phyloP scores from a whole-genome alignment of 2,797 vertebrate genomes.

The Sebastes itinus region DNA sequence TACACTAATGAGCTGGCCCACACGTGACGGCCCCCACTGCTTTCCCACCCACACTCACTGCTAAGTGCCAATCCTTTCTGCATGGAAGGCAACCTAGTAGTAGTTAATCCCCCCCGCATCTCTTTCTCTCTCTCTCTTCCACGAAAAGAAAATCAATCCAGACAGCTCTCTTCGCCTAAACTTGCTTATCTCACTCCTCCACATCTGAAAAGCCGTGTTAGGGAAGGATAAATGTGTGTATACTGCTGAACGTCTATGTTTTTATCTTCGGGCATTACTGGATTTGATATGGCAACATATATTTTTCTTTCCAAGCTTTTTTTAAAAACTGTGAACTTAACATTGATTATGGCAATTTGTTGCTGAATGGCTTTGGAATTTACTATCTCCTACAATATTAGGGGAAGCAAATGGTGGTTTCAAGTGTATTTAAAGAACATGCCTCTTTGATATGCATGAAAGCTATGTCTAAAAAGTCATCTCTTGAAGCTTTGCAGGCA shows the following conservation, averaged over 20 bases:
- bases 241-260: background rate
- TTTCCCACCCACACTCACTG: conserved; percentile 53
- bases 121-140: background rate
- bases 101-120: conserved; percentile 37
- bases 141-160: conserved; percentile 52
- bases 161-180: conserved; percentile 17
- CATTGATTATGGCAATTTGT: background rate
- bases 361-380: background rate
- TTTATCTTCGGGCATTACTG: conserved; percentile 14
- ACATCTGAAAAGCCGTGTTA: background rate
- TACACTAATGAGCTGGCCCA: conserved; percentile 19
- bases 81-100: conserved; percentile 55
- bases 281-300: background rate
- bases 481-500: background rate
- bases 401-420: background rate
- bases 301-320: background rate
- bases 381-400: background rate
- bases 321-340: background rate
- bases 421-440: background rate
- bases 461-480: background rate
- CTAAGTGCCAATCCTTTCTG: conserved; percentile 34
- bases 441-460: background rate
- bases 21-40: conserved; percentile 40
- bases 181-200: conserved; percentile 27
- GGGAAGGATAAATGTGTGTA: background rate